Evolutionary conservation across 2,113 vertebrate genomes (phyloP), one percentile per base, ranked within the genome.

Genomic region (Passer domesticus): DNA sequence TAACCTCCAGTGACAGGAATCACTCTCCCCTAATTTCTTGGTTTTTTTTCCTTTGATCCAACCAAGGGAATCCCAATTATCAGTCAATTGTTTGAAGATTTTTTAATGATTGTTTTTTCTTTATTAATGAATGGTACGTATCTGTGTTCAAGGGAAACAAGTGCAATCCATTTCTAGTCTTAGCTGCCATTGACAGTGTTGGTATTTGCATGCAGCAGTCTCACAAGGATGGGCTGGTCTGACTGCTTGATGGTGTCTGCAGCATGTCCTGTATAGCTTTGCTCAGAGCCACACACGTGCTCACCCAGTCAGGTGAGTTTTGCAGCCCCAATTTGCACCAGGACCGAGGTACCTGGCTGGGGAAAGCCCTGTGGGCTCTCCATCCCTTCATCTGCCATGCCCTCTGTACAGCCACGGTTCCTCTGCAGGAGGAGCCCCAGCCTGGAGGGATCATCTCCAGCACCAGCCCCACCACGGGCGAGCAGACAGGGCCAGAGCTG

Each of bases 181-280:
- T 79, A 89, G 69, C 64, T 89, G 90, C 95, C 89, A 75, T 66
- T 94, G 89, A 3, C 87, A 67, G 47, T 55, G 80, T 84, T 68
- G 91, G 84, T 90, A n/a, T 94, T 96, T 96, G 92, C 95, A 96
- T 93, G 95, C 85, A 83, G 55, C 88, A 75, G 89, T 60, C 95
- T 49, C 58, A 7, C 28, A 55, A 50, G 75, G 90, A 39, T 31
- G 68, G 88, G 15, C 15, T 68, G 72, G 31, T 58, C 13, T 44
- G 49, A 2, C 87, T 91, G 90, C 79, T 78, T 73, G 62, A 4
- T 3, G 43, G 15, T 81, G 85, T 49, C 47, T 80, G 91, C 85
- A 70, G 88, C 80, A 22, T 23, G 49, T 87, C 66, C 77, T 67
- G 22, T 10, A 0, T 1, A 27, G 73, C 79, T 90, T 72, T 55